Base-by-base conservation (phyloP, 2,797 vertebrate genomes). In the Cirrhinus mrigala region DNA sequence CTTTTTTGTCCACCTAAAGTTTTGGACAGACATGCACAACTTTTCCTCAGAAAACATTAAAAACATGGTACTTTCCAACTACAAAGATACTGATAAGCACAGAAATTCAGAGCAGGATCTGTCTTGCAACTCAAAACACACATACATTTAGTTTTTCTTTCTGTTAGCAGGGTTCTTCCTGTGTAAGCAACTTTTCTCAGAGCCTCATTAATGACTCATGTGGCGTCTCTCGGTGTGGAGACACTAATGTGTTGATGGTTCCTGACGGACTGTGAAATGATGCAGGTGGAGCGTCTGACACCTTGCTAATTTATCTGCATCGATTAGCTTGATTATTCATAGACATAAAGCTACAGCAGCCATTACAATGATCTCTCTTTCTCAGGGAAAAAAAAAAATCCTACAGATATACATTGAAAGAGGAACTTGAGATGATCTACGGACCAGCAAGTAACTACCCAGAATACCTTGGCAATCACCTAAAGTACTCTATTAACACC, bases 251-350 rank as follows among this genome's bases (percentile, higher is more conserved):
- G 76, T 56, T 87, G 89, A 86, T 83, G 83, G 82, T 71, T 81
- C 68, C 80, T 85, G 75, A 54, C 81, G 68, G 81, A 81, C 48
- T 86, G 87, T 87, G 85, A 90, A 88, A 86, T 84, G 16, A 87
- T 87, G 24, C 85, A 60, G 73, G 64, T 50, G 80, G 44, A 66
- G 60, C 60, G 50, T 85, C 74, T 88, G 87, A 89, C 87, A 83
- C 79, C 58, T 85, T 78, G 54, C 64, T 81, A 84, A 90, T 87
- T 90, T 81, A 82, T 84, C 48, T 27, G 48, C 83, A 90, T 88
- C 60, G 85, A 88, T 88, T 79, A 87, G 52, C 79, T 75, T 79
- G 75, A 86, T 81, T 76, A 71, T 78, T 81, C 82, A 76, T 52
- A 76, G 56, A 64, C 60, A 33, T 48, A 48, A 87, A 69, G 74